Base-by-base conservation (phyloP, 2,797 vertebrate species). In the Neopelma chrysocephalum region DNA sequence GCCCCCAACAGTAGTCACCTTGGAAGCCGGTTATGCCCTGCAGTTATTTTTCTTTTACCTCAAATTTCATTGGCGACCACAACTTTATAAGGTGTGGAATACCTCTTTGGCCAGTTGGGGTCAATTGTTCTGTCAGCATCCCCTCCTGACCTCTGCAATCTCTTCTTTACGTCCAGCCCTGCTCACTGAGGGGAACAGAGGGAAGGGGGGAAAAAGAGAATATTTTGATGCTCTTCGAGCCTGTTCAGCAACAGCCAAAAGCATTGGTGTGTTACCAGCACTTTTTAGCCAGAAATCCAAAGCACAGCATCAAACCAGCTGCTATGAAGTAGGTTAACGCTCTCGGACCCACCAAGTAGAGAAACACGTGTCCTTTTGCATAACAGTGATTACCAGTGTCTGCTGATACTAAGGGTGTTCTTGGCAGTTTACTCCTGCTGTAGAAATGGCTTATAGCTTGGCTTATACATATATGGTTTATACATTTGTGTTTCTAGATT, bases 111-210 rank as follows among this genome's bases (percentile, higher is more conserved):
- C 23, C 19, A 15, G 12, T 66, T 78, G 51, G 53, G 14, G 25
- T 73, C 66, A 68, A 5, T 40, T 54, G 4, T 75, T 84, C 6
- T 22, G 15, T 36, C 57, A 27, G 13, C 29, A 57, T 78, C 17
- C 32, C 5, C 5, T 56, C 34, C 18, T 40, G 26, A 60, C 18
- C 20, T 64, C 13, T 58, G 23, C 5, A 4, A 8, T 34, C 36
- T 61, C 29, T n/a, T 65, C 16, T 15, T 7, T 53, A 3, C 17
- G 7, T 80, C 34, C 50, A 71, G 12, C 27, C 17, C 27, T 53
- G 0, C 29, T 80, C 12, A 4, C 25, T 60, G 22, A 0, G 2
- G 14, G 29, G 5, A 60, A 2, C 22, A 47, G 27, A 32, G 50
- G 26, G 15, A 27, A 47, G 10, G 6, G 10, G 1, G 1, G 3